These are phyloP conservation scores for Passerculus sandwichensis DNA, from an alignment of 2,797 vertebrate species.

Conservation along the genomic window DNA sequence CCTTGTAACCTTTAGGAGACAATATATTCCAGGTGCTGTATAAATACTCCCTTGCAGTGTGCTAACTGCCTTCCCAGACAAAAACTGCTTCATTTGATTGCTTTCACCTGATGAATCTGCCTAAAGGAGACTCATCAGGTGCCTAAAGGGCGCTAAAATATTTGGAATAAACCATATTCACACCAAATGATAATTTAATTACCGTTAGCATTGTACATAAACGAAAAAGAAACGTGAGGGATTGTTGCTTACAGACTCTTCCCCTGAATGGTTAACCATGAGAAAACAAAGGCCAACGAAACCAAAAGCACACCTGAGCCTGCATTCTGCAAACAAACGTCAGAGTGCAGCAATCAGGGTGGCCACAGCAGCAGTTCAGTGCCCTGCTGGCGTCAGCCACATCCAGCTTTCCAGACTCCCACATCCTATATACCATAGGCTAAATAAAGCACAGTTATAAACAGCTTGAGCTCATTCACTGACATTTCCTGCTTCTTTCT, in stretches of 20 bases:
- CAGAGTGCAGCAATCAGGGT: not conserved
- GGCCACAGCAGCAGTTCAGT: not conserved
- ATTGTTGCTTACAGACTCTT: not conserved
- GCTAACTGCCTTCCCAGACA: not conserved
- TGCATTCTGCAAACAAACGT: not conserved
- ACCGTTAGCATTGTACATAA: not conserved
- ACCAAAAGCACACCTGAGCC: not conserved
- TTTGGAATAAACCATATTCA: not conserved
- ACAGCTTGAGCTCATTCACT: conserved; percentile 16
- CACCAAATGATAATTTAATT: not conserved
- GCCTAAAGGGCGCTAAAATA: not conserved
- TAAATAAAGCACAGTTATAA: conserved; percentile 14
- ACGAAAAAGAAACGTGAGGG: not conserved
- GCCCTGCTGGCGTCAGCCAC: not conserved
- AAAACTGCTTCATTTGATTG: not conserved
- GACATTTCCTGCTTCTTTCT: conserved; percentile 38
- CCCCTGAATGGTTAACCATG: not conserved
- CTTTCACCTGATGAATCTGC: not conserved
- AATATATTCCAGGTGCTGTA: not conserved
- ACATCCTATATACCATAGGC: not conserved
- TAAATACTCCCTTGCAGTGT: not conserved
- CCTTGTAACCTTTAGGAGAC: not conserved
- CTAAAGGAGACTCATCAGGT: not conserved
- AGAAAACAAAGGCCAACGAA: not conserved
- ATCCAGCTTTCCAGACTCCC: not conserved